Evolutionary conservation across 2,888 invertebrate species (phyloP).

Genomic region (Diarsia dahlii): DNA sequence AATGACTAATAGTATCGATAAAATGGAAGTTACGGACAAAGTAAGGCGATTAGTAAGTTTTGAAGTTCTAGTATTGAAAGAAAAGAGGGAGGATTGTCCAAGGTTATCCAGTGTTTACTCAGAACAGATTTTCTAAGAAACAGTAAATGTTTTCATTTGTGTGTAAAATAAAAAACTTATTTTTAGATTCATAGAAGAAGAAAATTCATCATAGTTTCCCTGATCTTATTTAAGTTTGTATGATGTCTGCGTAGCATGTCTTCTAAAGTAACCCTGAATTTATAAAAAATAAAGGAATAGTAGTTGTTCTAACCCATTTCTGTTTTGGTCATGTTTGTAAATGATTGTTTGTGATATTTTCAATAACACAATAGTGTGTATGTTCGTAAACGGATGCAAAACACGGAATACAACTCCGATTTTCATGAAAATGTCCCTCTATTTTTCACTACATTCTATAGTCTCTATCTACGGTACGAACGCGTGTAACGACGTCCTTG

Average conservation of each 20-base stretch:
- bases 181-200: not conserved
- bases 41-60: conserved; percentile 30
- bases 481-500: conserved; percentile 19
- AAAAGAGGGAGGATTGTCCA: conserved; percentile 3
- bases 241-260: not conserved
- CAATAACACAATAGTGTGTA: not conserved
- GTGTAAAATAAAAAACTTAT: not conserved
- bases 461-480: not conserved
- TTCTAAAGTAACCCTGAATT: not conserved
- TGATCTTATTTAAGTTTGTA: not conserved
- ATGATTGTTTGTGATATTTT: not conserved
- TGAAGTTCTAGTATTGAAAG: conserved; percentile 14
- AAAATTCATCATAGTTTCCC: not conserved
- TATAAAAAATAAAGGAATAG: not conserved
- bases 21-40: conserved; percentile 31
- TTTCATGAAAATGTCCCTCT: not conserved
- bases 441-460: conserved; percentile 7
- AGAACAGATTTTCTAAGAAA: not conserved
- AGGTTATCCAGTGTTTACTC: not conserved
- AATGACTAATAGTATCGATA: conserved; percentile 38
- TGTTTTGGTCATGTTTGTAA: not conserved
- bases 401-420: not conserved
- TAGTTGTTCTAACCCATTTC: not conserved
- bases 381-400: not conserved
- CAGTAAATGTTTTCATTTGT: not conserved